Evolutionary conservation across 2,113 vertebrate species (phyloP).

Genomic region (Apus apus): DNA sequence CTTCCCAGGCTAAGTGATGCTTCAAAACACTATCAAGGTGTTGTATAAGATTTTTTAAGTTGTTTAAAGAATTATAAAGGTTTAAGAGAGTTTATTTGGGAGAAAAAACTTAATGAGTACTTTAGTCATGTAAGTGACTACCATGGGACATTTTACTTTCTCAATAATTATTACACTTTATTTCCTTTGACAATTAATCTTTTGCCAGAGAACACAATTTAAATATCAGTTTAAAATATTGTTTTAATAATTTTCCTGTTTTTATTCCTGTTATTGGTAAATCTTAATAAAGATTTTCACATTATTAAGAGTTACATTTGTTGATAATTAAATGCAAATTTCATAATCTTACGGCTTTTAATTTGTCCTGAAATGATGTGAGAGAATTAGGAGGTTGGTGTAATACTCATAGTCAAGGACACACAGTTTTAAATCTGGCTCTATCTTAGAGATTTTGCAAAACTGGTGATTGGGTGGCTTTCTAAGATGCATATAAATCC

Average conservation of each 20-base stretch:
- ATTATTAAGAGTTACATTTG: slow-evolving; percentile 61
- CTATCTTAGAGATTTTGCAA: slow-evolving; percentile 54
- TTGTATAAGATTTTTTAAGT: background rate
- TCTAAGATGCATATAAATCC: slow-evolving; percentile 63
- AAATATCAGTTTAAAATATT: slow-evolving; percentile 65
- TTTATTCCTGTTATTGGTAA: slow-evolving; percentile 30
- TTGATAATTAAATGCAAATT: slow-evolving; percentile 68
- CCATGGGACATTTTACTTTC: slow-evolving; percentile 43
- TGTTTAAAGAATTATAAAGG: background rate
- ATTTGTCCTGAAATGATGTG: slow-evolving; percentile 49
- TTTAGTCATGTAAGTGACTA: slow-evolving; percentile 44
- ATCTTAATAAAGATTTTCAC: slow-evolving; percentile 55
- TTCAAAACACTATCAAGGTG: background rate
- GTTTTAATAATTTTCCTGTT: slow-evolving; percentile 54
- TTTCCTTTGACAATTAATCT: slow-evolving; percentile 59
- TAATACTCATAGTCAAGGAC: slow-evolving; percentile 33
- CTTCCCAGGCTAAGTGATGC: background rate
- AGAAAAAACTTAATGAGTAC: background rate
- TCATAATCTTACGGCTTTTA: slow-evolving; percentile 58
- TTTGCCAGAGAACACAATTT: slow-evolving; percentile 62
- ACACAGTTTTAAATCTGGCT: slow-evolving; percentile 48
- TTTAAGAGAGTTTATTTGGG: background rate
- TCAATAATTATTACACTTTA: slow-evolving; percentile 50
- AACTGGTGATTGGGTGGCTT: slow-evolving; percentile 34
- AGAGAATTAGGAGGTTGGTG: slow-evolving; percentile 48